phyloP scores from a whole-genome alignment of 2,888 invertebrate species.

The Eustalomyia histrio region DNA sequence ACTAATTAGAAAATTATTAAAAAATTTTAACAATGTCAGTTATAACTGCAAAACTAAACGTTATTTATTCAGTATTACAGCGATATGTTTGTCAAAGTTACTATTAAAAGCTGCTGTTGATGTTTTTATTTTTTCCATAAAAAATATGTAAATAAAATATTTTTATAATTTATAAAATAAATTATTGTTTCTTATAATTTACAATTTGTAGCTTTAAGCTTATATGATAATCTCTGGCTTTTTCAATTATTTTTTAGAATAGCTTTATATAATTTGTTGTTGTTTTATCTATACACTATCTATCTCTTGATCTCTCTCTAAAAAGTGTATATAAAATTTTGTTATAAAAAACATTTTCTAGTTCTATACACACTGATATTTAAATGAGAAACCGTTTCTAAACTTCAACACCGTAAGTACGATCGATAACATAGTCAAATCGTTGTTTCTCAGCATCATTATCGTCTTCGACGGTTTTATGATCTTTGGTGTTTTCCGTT shows the following conservation, averaged over 20 bases:
- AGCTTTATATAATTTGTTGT: constrained; percentile 68
- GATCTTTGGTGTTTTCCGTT: constrained; percentile 59
- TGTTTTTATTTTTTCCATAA: neutral
- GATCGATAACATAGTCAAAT: constrained; percentile 90
- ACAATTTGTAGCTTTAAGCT: constrained; percentile 64
- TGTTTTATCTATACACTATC: constrained; percentile 66
- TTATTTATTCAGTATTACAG: too few relatives aligned
- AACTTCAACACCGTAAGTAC: constrained; percentile 91
- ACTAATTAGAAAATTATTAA: too few relatives aligned
- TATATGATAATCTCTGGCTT: constrained; percentile 70
- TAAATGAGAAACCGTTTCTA: constrained; percentile 77
- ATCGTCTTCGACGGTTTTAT: constrained; percentile 52
- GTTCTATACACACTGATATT: constrained; percentile 21
- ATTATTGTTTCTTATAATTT: constrained; percentile 44
- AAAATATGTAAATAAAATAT: neutral
- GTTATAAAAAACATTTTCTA: constrained; percentile 48
- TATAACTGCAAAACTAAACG: too few relatives aligned
- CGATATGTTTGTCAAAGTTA: neutral
- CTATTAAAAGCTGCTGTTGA: constrained; percentile 9
- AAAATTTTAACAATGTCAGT: too few relatives aligned
- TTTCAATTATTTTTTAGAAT: constrained; percentile 68
- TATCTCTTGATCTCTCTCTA: constrained; percentile 63
- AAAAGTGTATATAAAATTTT: constrained; percentile 45
- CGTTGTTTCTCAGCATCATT: constrained; percentile 77
- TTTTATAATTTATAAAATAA: constrained; percentile 33